phyloP scores from a whole-genome alignment of 2,888 invertebrate species.

The Tiphia femorata region DNA sequence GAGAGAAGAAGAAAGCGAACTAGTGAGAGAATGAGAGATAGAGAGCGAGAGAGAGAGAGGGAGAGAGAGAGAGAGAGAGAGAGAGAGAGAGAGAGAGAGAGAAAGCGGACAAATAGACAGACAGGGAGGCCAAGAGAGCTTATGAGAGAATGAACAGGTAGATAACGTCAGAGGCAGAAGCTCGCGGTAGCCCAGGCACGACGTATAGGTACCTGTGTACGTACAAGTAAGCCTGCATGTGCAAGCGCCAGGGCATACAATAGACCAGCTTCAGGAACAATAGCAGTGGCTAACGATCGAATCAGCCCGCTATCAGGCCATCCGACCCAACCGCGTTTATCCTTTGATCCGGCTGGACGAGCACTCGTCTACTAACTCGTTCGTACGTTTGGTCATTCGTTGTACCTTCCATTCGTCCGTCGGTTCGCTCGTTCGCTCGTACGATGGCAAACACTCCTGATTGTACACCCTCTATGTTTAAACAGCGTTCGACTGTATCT shows the following conservation, averaged over 20 bases:
- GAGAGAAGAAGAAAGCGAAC: background rate
- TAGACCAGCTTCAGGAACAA: slow-evolving; percentile 61
- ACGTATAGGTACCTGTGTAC: slow-evolving; percentile 34
- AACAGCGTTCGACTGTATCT: slow-evolving; percentile 56
- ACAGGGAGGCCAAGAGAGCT: no score
- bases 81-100: slow-evolving; percentile 12
- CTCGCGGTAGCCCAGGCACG: slow-evolving; percentile 33
- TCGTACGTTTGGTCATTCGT: no score
- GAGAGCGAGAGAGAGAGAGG: background rate
- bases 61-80: background rate
- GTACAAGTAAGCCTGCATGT: no score
- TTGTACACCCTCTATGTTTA: slow-evolving; percentile 65
- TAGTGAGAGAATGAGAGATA: background rate
- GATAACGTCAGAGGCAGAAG: slow-evolving; percentile 18
- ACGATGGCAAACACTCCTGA: slow-evolving; percentile 66
- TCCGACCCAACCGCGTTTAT: slow-evolving; percentile 46
- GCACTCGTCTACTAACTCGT: no score
- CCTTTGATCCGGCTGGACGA: slow-evolving; percentile 59
- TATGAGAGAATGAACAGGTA: slow-evolving; percentile 39
- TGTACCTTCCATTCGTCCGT: no score
- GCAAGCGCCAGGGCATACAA: slow-evolving; percentile 53
- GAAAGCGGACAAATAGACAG: no score
- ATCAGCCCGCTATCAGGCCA: slow-evolving; percentile 65
- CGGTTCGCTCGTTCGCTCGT: slow-evolving; percentile 54
- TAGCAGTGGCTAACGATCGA: slow-evolving; percentile 67